phyloP scores from a whole-genome alignment of 1,140 invertebrate species.

The Drosophila parvula region DNA sequence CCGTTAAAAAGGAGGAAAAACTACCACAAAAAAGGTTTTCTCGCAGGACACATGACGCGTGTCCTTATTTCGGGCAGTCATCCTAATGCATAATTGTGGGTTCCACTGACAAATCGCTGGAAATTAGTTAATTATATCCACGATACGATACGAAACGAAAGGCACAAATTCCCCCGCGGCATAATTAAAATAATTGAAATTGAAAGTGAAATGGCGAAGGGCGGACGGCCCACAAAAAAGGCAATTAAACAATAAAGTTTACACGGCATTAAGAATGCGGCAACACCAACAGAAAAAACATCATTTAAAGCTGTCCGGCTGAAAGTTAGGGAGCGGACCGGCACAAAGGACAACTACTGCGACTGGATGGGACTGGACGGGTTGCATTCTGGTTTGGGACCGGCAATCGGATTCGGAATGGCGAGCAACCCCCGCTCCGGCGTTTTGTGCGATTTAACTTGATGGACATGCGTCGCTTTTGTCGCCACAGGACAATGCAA shows the following conservation, averaged over 20 bases:
- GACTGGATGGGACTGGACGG: slow-evolving; percentile 37
- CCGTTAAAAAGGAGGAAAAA: slow-evolving; percentile 25
- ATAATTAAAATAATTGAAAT: slow-evolving; percentile 82
- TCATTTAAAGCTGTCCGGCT: slow-evolving; percentile 42
- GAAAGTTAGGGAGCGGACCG: slow-evolving; percentile 4
- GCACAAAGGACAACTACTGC: slow-evolving; percentile 24
- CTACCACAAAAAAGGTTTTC: slow-evolving; percentile 39
- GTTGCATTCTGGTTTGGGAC: slow-evolving; percentile 40
- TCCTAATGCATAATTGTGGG: slow-evolving; percentile 67
- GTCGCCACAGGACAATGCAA: slow-evolving; percentile 65
- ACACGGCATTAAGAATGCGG: slow-evolving; percentile 69
- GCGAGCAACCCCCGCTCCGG: slow-evolving; percentile 40
- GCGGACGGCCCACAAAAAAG: slow-evolving; percentile 53
- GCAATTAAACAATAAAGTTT: slow-evolving; percentile 82
- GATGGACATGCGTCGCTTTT: slow-evolving; percentile 72
- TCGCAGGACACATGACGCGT: slow-evolving; percentile 64
- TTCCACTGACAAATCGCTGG: slow-evolving; percentile 70
- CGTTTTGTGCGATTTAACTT: slow-evolving; percentile 63
- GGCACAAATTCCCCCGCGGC: slow-evolving; percentile 33
- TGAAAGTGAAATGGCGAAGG: slow-evolving; percentile 48
- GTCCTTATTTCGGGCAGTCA: slow-evolving; percentile 54
- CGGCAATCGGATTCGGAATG: background rate
- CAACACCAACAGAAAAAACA: slow-evolving; percentile 38
- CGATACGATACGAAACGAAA: slow-evolving; percentile 30
- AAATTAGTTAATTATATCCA: slow-evolving; percentile 78